Base-by-base conservation (phyloP, 2,888 invertebrate species). In the Mimas tiliae region DNA sequence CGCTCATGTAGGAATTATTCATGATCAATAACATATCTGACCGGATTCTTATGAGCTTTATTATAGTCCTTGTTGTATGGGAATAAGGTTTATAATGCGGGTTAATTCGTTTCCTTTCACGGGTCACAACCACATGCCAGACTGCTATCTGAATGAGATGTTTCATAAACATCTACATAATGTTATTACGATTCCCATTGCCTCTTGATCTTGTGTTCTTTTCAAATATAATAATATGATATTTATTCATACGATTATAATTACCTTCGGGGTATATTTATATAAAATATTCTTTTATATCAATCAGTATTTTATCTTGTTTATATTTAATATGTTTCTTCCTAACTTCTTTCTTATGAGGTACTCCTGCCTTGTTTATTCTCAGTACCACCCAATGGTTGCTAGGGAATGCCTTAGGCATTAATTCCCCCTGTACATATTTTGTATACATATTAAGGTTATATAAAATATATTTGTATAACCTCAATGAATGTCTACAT, bases 1-100 rank as follows among this genome's bases (percentile, higher is more conserved):
- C 58, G 58, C 19, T 47, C 16, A 53, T 47, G n/a, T 33, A 27
- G 27, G 65, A 38, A n/a, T 58, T 42, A 51, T 55, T 62, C 42
- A 62, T 45, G 52, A 45, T 47, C 64, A 64, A 42, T 58, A 58
- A 16, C 19, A 42, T 42, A 19, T 19, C 58, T 42, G 58, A 19
- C 12, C 19, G 19, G 42, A 7, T 21, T 42, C 42, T 12, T 19
- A 16, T 2, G 12, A 42, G 38, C 6, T 12, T 19, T 55, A 9
- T 16, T 34, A 58, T 19, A 19, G 14, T 19, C 19, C 58, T 58
- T 42, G 11, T 6, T 42, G 12, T 6, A 2, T 38, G 3, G 58
- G 16, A 19, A 19, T 58, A 58, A 21, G 42, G 58, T 42, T 58
- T 16, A 58, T 58, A 38, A 42, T 58, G 19, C 21, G 11, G 6